Base-by-base conservation (phyloP, 1,140 invertebrate species). In the Lethocerus indicus region DNA sequence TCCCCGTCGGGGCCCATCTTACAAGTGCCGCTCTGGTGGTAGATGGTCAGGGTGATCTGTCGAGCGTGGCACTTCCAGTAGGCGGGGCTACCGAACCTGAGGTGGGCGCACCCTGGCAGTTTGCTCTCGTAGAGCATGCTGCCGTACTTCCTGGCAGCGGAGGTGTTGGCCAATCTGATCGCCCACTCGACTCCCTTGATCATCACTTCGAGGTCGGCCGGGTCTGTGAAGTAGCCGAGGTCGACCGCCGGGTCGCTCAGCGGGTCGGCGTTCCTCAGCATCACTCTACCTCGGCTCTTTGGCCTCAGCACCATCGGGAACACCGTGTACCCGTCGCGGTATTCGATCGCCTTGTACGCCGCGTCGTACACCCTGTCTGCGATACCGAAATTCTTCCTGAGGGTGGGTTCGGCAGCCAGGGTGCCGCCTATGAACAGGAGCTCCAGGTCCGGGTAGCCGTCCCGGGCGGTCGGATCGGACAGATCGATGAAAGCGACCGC, bases 1-100 rank as follows among this genome's bases (percentile, higher is more conserved):
- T 87, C 83, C 2, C 58, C 66, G 14, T 57, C 51, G 0, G 76
- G 73, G 1, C 85, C 87, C 87, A 92, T 92, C 64, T 86, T 88
- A 59, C 81, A 83, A 0, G 86, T 89, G 0, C 86, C 84, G 1
- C 74, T 73, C 23, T 79, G 78, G 61, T 90, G 85, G 56, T 81
- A 85, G 40, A 87, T 77, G 1, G 76, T 83, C 21, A 76, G 69
- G 0, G 82, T 81, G 23, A 82, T 73, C 49, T 74, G 68, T 21
- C 71, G 67, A 0, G 73, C 65, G 36, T 78, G 70, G 63, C 86
- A 90, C 24, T 73, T 74, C 67, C 81, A 86, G 59, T 88, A 89
- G 13, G 64, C 69, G 54, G 80, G 75, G 1, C 74, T 75, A 32
- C 74, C 74, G 57, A 77, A 76, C 0, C 66, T 60, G 37, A 73